Evolutionary conservation across 2,113 vertebrate species (phyloP), one percentile per base, ranked within the genome.

Genomic region (Picathartes gymnocephalus): DNA sequence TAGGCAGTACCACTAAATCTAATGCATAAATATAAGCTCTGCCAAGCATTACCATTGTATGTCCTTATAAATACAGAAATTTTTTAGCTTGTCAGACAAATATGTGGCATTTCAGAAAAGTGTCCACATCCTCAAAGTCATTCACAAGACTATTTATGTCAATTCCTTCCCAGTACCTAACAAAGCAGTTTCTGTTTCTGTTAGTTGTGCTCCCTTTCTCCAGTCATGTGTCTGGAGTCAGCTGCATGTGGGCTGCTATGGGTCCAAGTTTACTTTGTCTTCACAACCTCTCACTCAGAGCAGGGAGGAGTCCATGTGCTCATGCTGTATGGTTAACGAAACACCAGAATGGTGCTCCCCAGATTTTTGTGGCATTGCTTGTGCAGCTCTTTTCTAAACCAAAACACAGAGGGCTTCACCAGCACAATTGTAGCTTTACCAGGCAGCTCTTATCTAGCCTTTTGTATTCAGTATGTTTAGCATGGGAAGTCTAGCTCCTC

Each of bases 311-410:
- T 15, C 9, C 2, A 8, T 4, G 4, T 25, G 44, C 35, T 50
- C 27, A 17, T 60, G 21, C 37, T 56, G 4, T 24, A 28, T 45
- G 30, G 15, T n/a, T 44, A 40, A 42, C 50, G 25, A 48, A 37
- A 37, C 10, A 16, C 14, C 21, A 60, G 61, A 47, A 39, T 33
- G 25, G 20, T 0, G 1, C 44, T 80, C 28, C 20, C 18, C 23
- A 37, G 42, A 22, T 22, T 40, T 82, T 8, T 18, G 2, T 37
- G 30, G 48, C 15, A 16, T 37, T 42, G 39, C 30, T 76, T 0
- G 1, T 0, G 0, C 33, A 39, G 39, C 2, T 71, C 13, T 82
- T 47, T 47, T 51, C 42, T 57, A 37, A 80, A 44, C 13, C 17
- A 54, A 14, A 20, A 28, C 7, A 11, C 9, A 20, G 28, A 71